A percentile compares a stretch with the other conserved stretches of the same genome.
Conservation (phyloP, 2,113 vertebrate genomes). For the Nothoprocta perdicaria region DNA sequence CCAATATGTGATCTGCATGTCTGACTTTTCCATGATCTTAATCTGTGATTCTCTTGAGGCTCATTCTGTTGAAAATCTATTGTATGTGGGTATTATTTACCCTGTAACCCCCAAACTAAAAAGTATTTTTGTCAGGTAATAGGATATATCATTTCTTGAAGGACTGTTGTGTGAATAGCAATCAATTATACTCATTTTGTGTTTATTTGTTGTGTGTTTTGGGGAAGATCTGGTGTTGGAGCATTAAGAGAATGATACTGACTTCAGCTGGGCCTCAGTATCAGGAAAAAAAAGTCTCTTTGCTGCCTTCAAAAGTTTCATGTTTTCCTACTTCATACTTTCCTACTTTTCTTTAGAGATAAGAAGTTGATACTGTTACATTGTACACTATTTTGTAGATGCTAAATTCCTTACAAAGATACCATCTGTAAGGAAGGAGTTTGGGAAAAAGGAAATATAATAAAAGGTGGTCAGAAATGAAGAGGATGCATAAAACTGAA, state of each 20-base stretch:
- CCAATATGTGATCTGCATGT: background rate
- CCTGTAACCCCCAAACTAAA: background rate
- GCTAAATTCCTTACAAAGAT: background rate
- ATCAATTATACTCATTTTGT: too few species aligned
- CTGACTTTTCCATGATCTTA: background rate
- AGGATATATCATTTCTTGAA: background rate
- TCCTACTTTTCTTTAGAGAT: background rate
- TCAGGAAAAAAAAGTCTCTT: background rate
- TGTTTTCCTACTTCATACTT: background rate
- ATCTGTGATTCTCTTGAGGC: background rate
- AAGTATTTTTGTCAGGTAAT: background rate
- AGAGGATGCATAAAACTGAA: background rate
- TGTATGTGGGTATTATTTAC: background rate
- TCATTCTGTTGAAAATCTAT: background rate
- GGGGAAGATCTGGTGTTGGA: background rate
- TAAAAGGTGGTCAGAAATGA: background rate
- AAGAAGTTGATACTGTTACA: background rate
- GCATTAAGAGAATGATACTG: background rate
- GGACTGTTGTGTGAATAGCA: background rate
- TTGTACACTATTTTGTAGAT: background rate
- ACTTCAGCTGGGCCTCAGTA: background rate
- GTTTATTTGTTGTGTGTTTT: background rate
- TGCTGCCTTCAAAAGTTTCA: background rate
- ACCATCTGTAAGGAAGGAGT: background rate
- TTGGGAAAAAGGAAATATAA: background rate